Base-by-base conservation (phyloP, 2,888 invertebrate genomes). In the Noctua comes region DNA sequence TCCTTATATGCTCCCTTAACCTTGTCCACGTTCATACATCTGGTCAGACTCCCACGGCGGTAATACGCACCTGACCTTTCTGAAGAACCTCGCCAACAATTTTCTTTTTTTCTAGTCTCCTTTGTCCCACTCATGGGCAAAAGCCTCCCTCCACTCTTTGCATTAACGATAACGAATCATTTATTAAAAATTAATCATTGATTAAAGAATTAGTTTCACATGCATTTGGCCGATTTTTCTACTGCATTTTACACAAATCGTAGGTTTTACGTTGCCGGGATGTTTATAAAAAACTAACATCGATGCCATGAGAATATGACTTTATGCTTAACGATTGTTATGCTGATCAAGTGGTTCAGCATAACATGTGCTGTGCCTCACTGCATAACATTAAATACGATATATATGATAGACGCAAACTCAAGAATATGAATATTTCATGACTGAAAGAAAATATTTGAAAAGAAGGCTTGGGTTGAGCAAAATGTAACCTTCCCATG, bases 321-420 rank as follows among this genome's bases (percentile, higher is more conserved):
- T 69, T 66, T 76, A 75, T 31, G 73, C 36, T 64, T 72, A 66
- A 72, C 73, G 16, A 82, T 85, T 82, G 73, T 85, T 73, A 78
- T 85, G 84, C 68, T 76, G 86, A 82, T 76, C 51, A 71, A 76
- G 71, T 62, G n/a, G 73, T 68, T 48, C 78, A 68, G 51, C 59
- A 71, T 62, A 54, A 62, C 59, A 68, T 84, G 46, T 65, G 27
- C 68, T 43, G 51, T 59, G 73, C 40, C 54, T 57, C 46, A 51
- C 16, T 75, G 73, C 68, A 78, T 78, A 78, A 79, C 48, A 83
- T 75, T 64, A 65, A 57, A 83, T 79, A 43, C 24, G 59, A 73
- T n/a, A n/a, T n/a, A n/a, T n/a, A 79, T 65, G 72, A 69, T 68
- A 75, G 79, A 68, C 18, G 66, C 73, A 59, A 81, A 74, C 66